Percentiles rank a stretch among this genome's conserved stretches.
Conservation (phyloP, 2,113 vertebrate species). For the Pachyramphus minor region DNA sequence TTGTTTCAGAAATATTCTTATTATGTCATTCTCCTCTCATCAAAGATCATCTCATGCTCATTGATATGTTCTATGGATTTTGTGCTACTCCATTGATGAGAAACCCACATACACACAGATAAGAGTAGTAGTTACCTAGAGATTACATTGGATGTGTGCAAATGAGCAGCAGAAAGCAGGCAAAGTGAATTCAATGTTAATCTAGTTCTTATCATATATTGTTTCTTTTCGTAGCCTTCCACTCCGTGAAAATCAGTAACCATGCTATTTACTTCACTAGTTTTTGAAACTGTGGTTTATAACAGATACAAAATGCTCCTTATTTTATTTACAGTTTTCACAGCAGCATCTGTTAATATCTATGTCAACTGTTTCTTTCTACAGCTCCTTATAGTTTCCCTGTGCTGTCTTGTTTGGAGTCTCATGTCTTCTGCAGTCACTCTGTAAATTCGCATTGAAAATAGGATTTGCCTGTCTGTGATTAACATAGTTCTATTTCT, state of each 20-base stretch:
- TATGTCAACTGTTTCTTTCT: neutral
- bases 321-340: neutral
- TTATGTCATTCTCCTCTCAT: neutral
- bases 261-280: neutral
- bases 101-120: neutral
- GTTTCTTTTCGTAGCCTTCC: neutral
- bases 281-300: neutral
- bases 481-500: neutral
- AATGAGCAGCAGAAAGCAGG: neutral
- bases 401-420: accelerated
- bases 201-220: neutral
- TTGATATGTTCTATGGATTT: neutral
- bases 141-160: neutral
- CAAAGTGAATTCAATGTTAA: neutral
- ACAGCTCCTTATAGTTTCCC: neutral
- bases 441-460: neutral
- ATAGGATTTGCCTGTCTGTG: neutral
- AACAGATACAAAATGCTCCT: neutral
- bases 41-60: neutral
- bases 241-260: neutral
- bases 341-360: neutral
- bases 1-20: neutral
- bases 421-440: neutral
- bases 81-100: neutral
- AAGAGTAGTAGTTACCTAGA: neutral